Percentiles rank a stretch among this genome's conserved stretches.
phyloP scores from a whole-genome alignment of 2,113 vertebrate genomes.

The Entelurus aequoreus region DNA sequence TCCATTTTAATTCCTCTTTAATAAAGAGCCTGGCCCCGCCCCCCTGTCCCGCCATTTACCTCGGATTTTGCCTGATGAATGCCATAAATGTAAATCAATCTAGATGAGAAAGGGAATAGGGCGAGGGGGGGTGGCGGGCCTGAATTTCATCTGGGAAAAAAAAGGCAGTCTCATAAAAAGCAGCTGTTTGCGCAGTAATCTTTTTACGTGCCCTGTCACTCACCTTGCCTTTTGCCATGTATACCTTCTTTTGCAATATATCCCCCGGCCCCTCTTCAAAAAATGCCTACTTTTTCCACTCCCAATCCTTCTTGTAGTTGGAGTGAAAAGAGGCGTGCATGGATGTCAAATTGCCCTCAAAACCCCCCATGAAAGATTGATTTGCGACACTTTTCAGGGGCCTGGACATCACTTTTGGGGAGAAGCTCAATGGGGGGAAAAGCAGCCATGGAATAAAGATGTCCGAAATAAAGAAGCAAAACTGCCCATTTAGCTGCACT shows the following conservation, averaged over 20 bases:
- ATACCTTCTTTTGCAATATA: slow-evolving; percentile 50
- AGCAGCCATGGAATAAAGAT: slow-evolving; percentile 90
- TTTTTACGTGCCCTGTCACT: slow-evolving; percentile 84
- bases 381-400: slow-evolving; percentile 87
- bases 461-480: slow-evolving; percentile 82
- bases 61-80: slow-evolving; percentile 79
- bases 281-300: slow-evolving; percentile 26
- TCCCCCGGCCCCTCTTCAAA: neutral
- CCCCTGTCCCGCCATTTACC: slow-evolving; percentile 54
- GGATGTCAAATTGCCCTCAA: slow-evolving; percentile 88
- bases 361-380: slow-evolving; percentile 93
- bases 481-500: slow-evolving; percentile 84
- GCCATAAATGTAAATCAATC: slow-evolving; percentile 87
- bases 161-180: slow-evolving; percentile 69
- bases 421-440: slow-evolving; percentile 82
- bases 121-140: slow-evolving; percentile 21
- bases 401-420: slow-evolving; percentile 81
- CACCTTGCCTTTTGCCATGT: slow-evolving; percentile 69
- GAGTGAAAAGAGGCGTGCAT: slow-evolving; percentile 76
- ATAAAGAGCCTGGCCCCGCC: slow-evolving; percentile 74
- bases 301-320: slow-evolving; percentile 78
- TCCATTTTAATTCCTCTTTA: slow-evolving; percentile 81
- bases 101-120: slow-evolving; percentile 70
- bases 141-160: slow-evolving; percentile 68
- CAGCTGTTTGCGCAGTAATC: slow-evolving; percentile 78